Conservation (phyloP, 2,113 vertebrate genomes). For the mouse (Mus musculus) region GRCm39 chr1:158203501-158204000, state of each 20-base stretch:
- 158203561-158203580: neutral
- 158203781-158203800: neutral
- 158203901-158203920: neutral
- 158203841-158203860: neutral
- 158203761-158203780: conserved; percentile 41
- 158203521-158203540: neutral
- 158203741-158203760: conserved; percentile 28
- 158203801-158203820: conserved; percentile 6
- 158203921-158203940: neutral
- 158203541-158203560: neutral
- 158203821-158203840: neutral
- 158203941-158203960: neutral
- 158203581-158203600: neutral
- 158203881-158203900: neutral
- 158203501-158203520: neutral
- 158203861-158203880: neutral
- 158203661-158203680: neutral
- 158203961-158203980: conserved; percentile 16
- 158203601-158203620: neutral
- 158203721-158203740: neutral
- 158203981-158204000: neutral
- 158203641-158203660: neutral
- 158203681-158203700: neutral
- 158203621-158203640: neutral
- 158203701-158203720: neutral